phyloP scores from a whole-genome alignment of 2,113 vertebrate species.

The Excalfactoria chinensis region DNA sequence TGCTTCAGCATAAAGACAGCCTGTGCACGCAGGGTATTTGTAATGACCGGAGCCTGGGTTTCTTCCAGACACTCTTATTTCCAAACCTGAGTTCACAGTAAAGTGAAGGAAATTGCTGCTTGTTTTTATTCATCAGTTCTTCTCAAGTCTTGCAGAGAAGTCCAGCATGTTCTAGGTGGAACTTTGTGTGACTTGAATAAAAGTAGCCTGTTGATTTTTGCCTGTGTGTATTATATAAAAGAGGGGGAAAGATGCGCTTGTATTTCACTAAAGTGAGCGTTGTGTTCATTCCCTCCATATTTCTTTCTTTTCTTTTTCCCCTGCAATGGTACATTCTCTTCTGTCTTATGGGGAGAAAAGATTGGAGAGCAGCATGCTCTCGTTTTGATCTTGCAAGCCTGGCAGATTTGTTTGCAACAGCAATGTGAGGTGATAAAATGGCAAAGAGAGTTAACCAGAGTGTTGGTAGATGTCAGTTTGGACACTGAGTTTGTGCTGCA shows the following conservation, averaged over 20 bases:
- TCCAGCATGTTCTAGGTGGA: not conserved
- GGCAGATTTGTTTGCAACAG: not conserved
- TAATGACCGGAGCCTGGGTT: not conserved
- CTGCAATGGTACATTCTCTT: not conserved
- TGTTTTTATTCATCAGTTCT: not conserved
- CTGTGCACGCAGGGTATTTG: not conserved
- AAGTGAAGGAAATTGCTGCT: conserved; percentile 4
- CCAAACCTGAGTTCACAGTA: not conserved
- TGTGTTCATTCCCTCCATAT: not conserved
- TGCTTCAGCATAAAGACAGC: not conserved
- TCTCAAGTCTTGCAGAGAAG: not conserved
- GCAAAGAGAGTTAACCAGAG: not conserved
- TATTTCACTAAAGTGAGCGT: not conserved
- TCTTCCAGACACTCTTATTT: conserved; percentile 21
- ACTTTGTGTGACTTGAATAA: not conserved
- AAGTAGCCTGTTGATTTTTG: not conserved
- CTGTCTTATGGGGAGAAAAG: not conserved
- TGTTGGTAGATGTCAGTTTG: not conserved
- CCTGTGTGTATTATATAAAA: fast-evolving
- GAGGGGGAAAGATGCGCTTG: not conserved
- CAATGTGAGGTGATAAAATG: fast-evolving
- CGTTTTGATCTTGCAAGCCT: not conserved
- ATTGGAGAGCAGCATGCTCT: not conserved
- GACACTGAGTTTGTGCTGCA: not conserved
- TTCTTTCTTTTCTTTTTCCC: not conserved